phyloP scores from a whole-genome alignment of 2,797 vertebrate species.

The Petrocephalus sullivani region DNA sequence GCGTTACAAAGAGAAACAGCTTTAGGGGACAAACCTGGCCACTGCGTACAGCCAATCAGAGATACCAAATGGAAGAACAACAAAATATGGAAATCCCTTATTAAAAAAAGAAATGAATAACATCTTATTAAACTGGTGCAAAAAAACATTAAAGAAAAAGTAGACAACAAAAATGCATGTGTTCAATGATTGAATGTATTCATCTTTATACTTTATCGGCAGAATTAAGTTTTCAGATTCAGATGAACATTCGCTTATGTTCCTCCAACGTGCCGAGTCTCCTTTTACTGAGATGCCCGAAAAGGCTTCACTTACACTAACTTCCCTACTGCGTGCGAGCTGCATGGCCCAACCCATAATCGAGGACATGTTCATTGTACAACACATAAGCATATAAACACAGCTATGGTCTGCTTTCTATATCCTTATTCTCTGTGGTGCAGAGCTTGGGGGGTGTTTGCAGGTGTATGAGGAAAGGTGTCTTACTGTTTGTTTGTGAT shows the following conservation, averaged over 20 bases:
- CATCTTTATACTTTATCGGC: not conserved
- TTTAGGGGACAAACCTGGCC: not conserved
- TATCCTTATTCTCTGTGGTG: not conserved
- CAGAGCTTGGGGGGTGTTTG: not conserved
- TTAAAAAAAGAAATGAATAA: not conserved
- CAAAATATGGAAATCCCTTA: not conserved
- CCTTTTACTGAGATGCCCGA: not conserved
- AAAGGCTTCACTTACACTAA: not conserved
- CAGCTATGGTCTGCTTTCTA: conserved; percentile 6
- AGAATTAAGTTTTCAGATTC: not conserved
- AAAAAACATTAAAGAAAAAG: not conserved
- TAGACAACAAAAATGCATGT: not conserved
- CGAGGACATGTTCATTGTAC: not conserved
- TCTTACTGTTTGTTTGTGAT: not conserved
- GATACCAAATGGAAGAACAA: not conserved
- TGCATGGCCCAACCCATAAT: not conserved
- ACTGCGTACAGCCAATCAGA: not conserved
- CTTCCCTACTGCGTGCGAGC: not conserved
- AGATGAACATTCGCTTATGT: not conserved
- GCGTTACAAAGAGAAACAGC: not conserved
- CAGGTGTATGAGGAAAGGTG: not conserved
- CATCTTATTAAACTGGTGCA: not conserved
- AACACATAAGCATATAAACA: conserved; percentile 10
- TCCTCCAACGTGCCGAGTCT: not conserved
- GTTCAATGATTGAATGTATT: not conserved